A percentile compares a stretch with the other conserved stretches of the same genome.
Conservation (phyloP, 2,888 invertebrate genomes). For the Xanthia icteritia region DNA sequence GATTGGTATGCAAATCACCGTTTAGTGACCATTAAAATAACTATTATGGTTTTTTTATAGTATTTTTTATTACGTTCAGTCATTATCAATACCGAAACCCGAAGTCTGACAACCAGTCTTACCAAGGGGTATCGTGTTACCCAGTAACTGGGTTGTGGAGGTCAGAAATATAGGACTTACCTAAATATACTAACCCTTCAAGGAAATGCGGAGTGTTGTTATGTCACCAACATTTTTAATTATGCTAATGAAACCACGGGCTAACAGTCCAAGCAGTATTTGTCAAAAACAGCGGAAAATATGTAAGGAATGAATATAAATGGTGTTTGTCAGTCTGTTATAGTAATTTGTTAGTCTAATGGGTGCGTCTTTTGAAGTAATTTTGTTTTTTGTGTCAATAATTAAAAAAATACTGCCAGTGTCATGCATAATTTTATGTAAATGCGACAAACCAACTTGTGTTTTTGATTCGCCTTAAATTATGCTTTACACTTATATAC, state of each 20-base stretch:
- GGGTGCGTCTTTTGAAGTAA: conserved; percentile 15
- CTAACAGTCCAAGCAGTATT: background rate
- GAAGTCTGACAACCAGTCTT: too few species aligned
- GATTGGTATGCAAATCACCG: conserved; percentile 75
- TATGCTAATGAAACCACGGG: conserved; percentile 16
- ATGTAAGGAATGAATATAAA: conserved; percentile 21
- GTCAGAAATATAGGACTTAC: too few species aligned
- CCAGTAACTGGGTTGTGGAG: too few species aligned
- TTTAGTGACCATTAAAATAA: conserved; percentile 67
- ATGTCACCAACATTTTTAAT: background rate
- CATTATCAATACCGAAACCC: background rate
- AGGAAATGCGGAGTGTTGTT: background rate
- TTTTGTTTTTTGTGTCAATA: conserved; percentile 31
- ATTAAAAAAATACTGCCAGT: conserved; percentile 26
- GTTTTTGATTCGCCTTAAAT: background rate
- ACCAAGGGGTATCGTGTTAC: too few species aligned
- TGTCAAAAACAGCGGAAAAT: conserved; percentile 22
- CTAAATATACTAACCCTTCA: background rate
- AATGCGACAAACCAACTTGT: background rate
- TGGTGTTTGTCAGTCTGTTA: conserved; percentile 8
- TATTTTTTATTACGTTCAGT: conserved; percentile 14
- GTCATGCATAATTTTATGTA: conserved; percentile 7
- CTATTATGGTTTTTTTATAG: conserved; percentile 40
- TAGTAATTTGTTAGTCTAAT: conserved; percentile 37
- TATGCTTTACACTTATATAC: background rate